phyloP scores from a whole-genome alignment of 2,888 invertebrate genomes.

The Arge pagana region DNA sequence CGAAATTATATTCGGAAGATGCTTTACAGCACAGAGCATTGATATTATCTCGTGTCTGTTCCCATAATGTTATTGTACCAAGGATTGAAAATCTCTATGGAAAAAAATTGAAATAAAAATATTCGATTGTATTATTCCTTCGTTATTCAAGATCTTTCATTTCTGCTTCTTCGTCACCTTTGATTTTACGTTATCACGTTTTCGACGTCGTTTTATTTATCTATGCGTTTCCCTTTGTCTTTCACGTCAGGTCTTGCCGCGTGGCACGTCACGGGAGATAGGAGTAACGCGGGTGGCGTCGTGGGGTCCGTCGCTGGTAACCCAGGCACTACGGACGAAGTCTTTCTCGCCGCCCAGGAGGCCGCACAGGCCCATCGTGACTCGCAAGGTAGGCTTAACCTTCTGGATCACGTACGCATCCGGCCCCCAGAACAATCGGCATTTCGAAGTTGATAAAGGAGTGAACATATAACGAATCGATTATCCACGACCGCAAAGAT shows the following conservation, averaged over 20 bases:
- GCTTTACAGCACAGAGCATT: too few relatives aligned
- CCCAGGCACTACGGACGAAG: conserved; percentile 69
- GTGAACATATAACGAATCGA: too few relatives aligned
- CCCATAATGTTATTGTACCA: conserved; percentile 3
- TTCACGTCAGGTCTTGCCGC: conserved; percentile 72
- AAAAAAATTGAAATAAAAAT: background rate
- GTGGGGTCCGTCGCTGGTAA: conserved; percentile 51
- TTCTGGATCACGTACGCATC: conserved; percentile 51
- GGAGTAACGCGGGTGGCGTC: conserved; percentile 65
- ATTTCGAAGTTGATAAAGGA: too few relatives aligned
- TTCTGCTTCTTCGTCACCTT: too few relatives aligned
- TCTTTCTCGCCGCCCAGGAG: conserved; percentile 82
- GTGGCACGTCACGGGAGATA: conserved; percentile 83
- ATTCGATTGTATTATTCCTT: background rate
- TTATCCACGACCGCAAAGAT: too few relatives aligned
- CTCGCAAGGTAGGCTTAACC: conserved; percentile 84
- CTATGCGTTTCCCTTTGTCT: conserved; percentile 20
- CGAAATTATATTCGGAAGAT: too few relatives aligned
- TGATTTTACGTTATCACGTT: too few relatives aligned
- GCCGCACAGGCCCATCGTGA: conserved; percentile 78
- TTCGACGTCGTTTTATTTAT: too few relatives aligned
- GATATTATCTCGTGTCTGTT: conserved; percentile 10
- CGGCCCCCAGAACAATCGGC: conserved; percentile 52
- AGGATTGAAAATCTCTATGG: background rate
- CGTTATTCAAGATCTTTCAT: background rate